Evolutionary conservation across 2,797 vertebrate species (phyloP).

Genomic region (Zenarchopterus dispar): DNA sequence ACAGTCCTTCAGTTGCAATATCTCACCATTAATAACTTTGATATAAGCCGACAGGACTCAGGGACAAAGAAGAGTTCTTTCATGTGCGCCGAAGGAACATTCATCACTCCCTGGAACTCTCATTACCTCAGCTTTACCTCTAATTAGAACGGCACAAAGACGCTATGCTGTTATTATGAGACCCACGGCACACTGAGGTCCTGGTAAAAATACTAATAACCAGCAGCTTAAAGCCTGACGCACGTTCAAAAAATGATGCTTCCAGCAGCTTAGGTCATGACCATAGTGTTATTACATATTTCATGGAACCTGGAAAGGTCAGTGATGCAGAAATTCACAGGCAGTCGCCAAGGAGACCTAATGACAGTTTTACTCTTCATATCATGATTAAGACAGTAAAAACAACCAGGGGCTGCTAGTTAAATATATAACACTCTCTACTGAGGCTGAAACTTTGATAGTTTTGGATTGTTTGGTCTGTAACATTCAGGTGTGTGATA

Average conservation of each 20-base stretch:
- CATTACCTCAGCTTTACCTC: slow-evolving; percentile 67
- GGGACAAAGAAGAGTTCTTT: slow-evolving; percentile 47
- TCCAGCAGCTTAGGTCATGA: slow-evolving; percentile 7
- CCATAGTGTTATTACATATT: slow-evolving; percentile 25
- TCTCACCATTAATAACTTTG: slow-evolving; percentile 47
- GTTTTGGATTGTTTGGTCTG: no score
- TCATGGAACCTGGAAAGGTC: slow-evolving; percentile 28
- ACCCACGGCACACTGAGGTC: slow-evolving; percentile 31
- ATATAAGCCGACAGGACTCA: slow-evolving; percentile 39
- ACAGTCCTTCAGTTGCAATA: slow-evolving; percentile 27
- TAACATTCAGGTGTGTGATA: no score
- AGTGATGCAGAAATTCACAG: slow-evolving; percentile 1
- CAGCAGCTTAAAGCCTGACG: slow-evolving; percentile 49
- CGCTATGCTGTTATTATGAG: slow-evolving; percentile 40
- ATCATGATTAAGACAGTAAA: no score
- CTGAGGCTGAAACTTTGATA: no score
- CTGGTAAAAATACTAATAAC: slow-evolving; percentile 57
- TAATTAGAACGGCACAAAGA: slow-evolving; percentile 62
- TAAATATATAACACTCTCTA: no score
- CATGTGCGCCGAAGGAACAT: slow-evolving; percentile 19
- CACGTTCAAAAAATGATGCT: slow-evolving; percentile 29
- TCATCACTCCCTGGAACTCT: slow-evolving; percentile 56
- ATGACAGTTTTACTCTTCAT: no score
- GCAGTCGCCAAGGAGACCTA: no score
- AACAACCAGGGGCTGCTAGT: no score